These are phyloP conservation scores for Eriosoma lanigerum DNA, from an alignment of 1,140 invertebrate genomes.

Conservation along the genomic window DNA sequence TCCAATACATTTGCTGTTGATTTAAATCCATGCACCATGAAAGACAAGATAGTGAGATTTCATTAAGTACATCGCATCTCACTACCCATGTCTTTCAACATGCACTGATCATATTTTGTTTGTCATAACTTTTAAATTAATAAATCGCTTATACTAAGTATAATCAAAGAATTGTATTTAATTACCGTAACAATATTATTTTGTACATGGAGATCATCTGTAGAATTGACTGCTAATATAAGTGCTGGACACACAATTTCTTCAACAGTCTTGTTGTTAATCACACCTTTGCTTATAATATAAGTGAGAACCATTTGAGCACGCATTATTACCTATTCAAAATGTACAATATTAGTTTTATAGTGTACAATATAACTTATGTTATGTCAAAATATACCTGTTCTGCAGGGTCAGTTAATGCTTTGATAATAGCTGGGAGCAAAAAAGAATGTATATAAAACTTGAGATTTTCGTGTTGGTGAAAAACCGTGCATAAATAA, in stretches of 20 bases:
- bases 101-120: slow-evolving; percentile 30
- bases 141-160: neutral
- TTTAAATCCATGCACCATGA: slow-evolving; percentile 64
- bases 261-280: slow-evolving; percentile 10
- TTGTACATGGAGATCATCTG: slow-evolving; percentile 50
- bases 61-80: slow-evolving; percentile 69
- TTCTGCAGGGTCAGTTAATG: slow-evolving; percentile 31
- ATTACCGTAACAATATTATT: slow-evolving; percentile 49
- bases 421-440: slow-evolving; percentile 29
- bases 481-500: slow-evolving; percentile 49
- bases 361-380: neutral
- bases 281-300: slow-evolving; percentile 46
- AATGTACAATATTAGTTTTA: neutral
- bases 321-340: slow-evolving; percentile 37
- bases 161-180: slow-evolving; percentile 9
- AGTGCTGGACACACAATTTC: slow-evolving; percentile 46
- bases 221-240: slow-evolving; percentile 33
- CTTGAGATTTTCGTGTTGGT: slow-evolving; percentile 22
- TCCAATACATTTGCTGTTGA: slow-evolving; percentile 41
- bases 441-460: slow-evolving; percentile 34
- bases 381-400: neutral
- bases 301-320: slow-evolving; percentile 45
- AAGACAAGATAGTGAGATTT: slow-evolving; percentile 93
- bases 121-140: neutral
- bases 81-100: slow-evolving; percentile 94